A percentile compares a stretch with the other conserved stretches of the same genome.
These are phyloP conservation scores for Acrocephalus kingi DNA, from an alignment of 2,113 vertebrate genomes.

Conservation along the genomic window DNA sequence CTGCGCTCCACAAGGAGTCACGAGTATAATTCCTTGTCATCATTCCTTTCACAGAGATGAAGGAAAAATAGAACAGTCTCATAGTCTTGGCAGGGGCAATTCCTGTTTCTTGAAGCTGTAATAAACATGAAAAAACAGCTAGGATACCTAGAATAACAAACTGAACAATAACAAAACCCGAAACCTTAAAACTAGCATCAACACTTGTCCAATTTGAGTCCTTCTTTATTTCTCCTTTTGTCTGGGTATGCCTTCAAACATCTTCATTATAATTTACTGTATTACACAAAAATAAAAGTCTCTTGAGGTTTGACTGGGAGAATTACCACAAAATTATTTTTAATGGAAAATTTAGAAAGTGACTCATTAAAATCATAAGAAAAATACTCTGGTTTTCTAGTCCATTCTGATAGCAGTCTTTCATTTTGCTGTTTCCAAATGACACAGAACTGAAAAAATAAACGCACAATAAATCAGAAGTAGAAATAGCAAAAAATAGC, in stretches of 20 bases:
- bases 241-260: background rate
- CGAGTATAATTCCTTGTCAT: background rate
- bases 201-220: background rate
- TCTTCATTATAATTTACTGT: background rate
- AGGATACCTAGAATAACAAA: background rate
- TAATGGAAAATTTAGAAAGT: background rate
- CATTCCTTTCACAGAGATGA: background rate
- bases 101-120: background rate
- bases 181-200: background rate
- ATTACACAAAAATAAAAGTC: background rate
- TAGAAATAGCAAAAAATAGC: background rate
- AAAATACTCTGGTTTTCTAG: background rate
- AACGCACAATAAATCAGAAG: background rate
- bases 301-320: background rate
- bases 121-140: background rate
- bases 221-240: background rate
- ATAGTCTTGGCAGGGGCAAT: background rate
- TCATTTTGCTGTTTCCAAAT: background rate
- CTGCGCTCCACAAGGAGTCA: background rate
- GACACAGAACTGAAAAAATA: background rate
- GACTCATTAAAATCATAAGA: background rate
- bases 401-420: background rate
- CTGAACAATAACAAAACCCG: background rate
- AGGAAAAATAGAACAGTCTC: background rate
- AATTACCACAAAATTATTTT: background rate